A percentile compares a stretch with the other conserved stretches of the same genome.
Conservation (phyloP, 2,888 invertebrate genomes). For the Prosopocoilus inquinatus region DNA sequence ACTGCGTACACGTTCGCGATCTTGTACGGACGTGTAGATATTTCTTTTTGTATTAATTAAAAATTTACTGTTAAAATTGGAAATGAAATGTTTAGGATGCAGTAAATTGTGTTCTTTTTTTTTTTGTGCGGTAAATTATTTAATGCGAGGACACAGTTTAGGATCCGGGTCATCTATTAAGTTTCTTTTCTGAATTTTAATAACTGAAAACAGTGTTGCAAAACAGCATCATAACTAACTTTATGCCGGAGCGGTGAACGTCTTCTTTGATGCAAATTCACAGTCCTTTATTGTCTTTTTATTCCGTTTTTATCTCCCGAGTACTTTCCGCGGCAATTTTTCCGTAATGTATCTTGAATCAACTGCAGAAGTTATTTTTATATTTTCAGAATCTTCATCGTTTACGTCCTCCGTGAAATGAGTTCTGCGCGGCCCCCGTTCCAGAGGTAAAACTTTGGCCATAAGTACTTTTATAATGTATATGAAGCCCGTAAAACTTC, state of each 20-base stretch:
- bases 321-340: background rate
- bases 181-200: background rate
- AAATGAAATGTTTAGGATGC: no score
- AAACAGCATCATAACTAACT: background rate
- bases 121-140: no score
- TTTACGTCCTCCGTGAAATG: slow-evolving; percentile 2
- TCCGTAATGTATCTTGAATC: background rate
- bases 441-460: slow-evolving; percentile 39
- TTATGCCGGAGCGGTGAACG: slow-evolving; percentile 8
- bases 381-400: background rate
- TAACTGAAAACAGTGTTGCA: slow-evolving; percentile 1
- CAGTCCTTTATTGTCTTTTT: slow-evolving; percentile 14
- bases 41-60: no score
- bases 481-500: slow-evolving; percentile 47
- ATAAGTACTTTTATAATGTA: slow-evolving; percentile 48
- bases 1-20: no score
- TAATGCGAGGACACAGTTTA: no score
- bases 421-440: slow-evolving; percentile 21
- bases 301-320: slow-evolving; percentile 12
- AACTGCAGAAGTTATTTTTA: background rate
- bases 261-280: slow-evolving; percentile 17
- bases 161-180: no score
- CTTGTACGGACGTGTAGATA: no score
- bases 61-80: no score
- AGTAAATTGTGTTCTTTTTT: no score